A percentile compares a stretch with the other conserved stretches of the same genome.
Evolutionary conservation across 2,113 vertebrate genomes (phyloP).

Genomic region (Triplophysa tibetana): DNA sequence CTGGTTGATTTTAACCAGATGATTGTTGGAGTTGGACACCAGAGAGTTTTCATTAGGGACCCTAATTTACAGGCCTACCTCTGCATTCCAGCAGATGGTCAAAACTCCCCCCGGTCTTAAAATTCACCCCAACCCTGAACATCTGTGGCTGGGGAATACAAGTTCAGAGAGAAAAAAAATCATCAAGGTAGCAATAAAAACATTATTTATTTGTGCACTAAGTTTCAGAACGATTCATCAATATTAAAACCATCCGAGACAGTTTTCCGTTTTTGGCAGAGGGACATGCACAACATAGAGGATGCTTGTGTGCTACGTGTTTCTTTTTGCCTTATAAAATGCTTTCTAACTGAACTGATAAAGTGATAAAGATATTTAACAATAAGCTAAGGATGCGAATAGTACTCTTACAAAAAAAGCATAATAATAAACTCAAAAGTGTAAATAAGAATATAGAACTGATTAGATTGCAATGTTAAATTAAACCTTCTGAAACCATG

Average conservation of each 20-base stretch:
- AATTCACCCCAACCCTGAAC: slow-evolving; percentile 75
- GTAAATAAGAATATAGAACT: not conserved
- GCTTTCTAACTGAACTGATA: no score
- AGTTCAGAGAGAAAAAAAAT: slow-evolving; percentile 4
- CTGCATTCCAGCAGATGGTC: slow-evolving; percentile 86
- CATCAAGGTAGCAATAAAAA: not conserved
- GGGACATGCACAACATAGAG: not conserved
- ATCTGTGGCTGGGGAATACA: slow-evolving; percentile 39
- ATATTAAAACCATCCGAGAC: not conserved
- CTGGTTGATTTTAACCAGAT: slow-evolving; percentile 99
- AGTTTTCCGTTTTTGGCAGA: not conserved
- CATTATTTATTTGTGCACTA: not conserved
- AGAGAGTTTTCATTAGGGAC: slow-evolving; percentile 92
- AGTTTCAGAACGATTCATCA: not conserved
- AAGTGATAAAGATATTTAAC: not conserved
- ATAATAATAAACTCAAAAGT: not conserved
- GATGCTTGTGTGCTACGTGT: not conserved
- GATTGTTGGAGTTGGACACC: slow-evolving; percentile 96
- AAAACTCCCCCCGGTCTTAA: slow-evolving; percentile 82
- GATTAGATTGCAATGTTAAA: not conserved
- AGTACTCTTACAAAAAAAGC: not conserved
- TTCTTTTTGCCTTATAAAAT: not conserved
- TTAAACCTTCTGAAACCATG: not conserved
- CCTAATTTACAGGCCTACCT: slow-evolving; percentile 95
- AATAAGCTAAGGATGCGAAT: not conserved